A percentile compares a stretch with the other conserved stretches of the same genome.
phyloP scores from a whole-genome alignment of 2,888 invertebrate species.

The Eristalinus aeneus region DNA sequence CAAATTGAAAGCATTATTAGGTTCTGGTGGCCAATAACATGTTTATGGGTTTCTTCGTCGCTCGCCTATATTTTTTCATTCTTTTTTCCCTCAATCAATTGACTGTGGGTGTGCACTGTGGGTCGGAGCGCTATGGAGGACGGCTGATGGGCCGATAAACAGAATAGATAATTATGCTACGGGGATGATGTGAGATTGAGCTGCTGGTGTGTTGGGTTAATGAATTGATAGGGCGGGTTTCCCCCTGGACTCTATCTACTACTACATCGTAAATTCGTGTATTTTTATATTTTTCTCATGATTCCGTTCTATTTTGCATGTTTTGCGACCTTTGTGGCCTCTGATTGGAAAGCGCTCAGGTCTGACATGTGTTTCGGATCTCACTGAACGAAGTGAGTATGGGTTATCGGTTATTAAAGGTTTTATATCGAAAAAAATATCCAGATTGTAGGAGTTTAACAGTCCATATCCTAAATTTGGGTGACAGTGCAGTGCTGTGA shows the following conservation, averaged over 20 bases:
- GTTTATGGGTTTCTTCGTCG: constrained; percentile 28
- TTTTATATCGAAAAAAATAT: not conserved
- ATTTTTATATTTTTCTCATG: not conserved
- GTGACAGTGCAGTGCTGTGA: not conserved
- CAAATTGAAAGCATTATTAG: constrained; percentile 51
- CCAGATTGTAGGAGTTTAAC: not conserved
- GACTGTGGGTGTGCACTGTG: not conserved
- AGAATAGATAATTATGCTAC: constrained; percentile 44
- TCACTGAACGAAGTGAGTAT: constrained; percentile 8
- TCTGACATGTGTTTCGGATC: constrained; percentile 36
- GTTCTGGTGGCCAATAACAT: constrained; percentile 44
- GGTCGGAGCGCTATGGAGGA: not conserved
- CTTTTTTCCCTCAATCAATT: constrained; percentile 42
- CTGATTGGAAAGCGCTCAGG: constrained; percentile 6
- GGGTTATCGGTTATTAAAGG: not conserved
- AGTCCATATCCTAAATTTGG: not conserved
- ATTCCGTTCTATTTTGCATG: not conserved
- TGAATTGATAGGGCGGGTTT: constrained; percentile 18
- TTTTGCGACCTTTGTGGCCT: constrained; percentile 6
- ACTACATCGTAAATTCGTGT: not conserved
- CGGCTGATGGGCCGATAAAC: constrained; percentile 28
- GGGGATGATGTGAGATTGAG: constrained; percentile 21
- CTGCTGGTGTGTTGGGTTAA: constrained; percentile 34
- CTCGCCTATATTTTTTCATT: not conserved
- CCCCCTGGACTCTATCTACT: constrained; percentile 2